A percentile compares a stretch with the other conserved stretches of the same genome.
These are phyloP conservation scores for Nannoperca australis DNA, from an alignment of 2,797 vertebrate genomes.

Conservation along the genomic window DNA sequence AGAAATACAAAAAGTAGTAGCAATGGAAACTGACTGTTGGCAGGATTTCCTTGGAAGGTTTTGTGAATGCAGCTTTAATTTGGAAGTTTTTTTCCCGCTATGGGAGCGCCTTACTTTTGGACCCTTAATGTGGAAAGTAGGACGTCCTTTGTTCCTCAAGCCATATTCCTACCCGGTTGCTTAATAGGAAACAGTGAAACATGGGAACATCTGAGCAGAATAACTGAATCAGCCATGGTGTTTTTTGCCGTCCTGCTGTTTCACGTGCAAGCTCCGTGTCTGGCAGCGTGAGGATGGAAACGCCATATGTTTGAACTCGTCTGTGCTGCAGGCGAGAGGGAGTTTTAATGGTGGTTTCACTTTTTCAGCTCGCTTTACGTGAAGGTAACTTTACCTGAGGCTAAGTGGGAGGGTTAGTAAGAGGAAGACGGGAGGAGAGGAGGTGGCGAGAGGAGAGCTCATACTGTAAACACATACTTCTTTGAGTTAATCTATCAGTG, in stretches of 20 bases:
- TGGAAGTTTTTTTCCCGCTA: slow-evolving; percentile 20
- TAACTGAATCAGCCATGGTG: background rate
- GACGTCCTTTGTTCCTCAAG: slow-evolving; percentile 48
- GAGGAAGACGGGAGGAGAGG: background rate
- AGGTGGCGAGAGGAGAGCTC: background rate
- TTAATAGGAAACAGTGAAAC: slow-evolving; percentile 74
- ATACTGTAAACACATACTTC: slow-evolving; percentile 33
- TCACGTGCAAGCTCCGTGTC: slow-evolving; percentile 20
- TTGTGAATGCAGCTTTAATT: slow-evolving; percentile 24
- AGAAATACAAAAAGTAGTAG: background rate
- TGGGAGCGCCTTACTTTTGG: slow-evolving; percentile 27
- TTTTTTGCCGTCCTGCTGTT: slow-evolving; percentile 35
- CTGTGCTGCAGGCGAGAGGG: slow-evolving; percentile 20
- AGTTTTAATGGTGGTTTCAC: slow-evolving; percentile 54
- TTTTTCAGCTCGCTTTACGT: slow-evolving; percentile 4
- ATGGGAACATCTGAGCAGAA: slow-evolving; percentile 59
- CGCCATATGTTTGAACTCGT: slow-evolving; percentile 60
- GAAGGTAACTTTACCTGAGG: slow-evolving; percentile 36
- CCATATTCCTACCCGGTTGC: slow-evolving; percentile 40
- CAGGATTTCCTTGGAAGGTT: slow-evolving; percentile 13
- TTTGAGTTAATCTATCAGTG: slow-evolving; percentile 57
- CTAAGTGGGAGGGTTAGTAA: background rate
- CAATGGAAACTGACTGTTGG: slow-evolving; percentile 18
- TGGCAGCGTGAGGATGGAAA: slow-evolving; percentile 43
- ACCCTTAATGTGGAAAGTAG: slow-evolving; percentile 67